Percentiles rank a stretch among this genome's conserved stretches.
phyloP scores from a whole-genome alignment of 2,797 vertebrate species.

The Gambelia wislizenii region DNA sequence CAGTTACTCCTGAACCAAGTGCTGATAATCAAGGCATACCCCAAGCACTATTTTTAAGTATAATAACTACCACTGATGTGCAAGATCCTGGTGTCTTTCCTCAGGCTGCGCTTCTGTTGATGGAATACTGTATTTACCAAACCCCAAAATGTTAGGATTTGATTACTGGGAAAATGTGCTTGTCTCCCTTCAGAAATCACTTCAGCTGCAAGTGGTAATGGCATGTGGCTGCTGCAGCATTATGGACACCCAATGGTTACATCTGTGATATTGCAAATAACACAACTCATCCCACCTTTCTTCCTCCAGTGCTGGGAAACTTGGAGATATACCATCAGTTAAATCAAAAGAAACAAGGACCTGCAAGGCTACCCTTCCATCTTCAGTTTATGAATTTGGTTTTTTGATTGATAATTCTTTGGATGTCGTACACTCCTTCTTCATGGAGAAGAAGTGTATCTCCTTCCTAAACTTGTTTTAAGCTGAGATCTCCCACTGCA shows the following conservation, averaged over 20 bases:
- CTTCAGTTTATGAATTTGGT: neutral
- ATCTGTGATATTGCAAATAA: neutral
- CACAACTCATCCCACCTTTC: neutral
- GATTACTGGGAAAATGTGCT: neutral
- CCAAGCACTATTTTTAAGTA: neutral
- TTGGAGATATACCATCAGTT: neutral
- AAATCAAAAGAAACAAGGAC: neutral
- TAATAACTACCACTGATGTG: neutral
- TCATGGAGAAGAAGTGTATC: no score
- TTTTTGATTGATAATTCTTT: neutral
- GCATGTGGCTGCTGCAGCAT: neutral
- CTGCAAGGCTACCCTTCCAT: neutral
- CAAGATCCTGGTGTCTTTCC: neutral
- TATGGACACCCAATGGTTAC: neutral
- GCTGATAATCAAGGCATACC: neutral
- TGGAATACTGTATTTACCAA: neutral
- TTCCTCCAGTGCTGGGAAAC: neutral
- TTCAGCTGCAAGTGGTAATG: neutral
- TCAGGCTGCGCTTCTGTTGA: neutral
- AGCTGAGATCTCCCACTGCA: neutral
- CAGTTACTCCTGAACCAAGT: neutral
- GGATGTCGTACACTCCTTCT: neutral
- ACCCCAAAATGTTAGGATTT: neutral
- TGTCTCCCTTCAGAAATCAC: neutral
- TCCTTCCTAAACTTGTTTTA: neutral